Percentiles rank a stretch among this genome's conserved stretches.
Conservation (phyloP, 2,113 vertebrate genomes). For the Pardalotus punctatus region DNA sequence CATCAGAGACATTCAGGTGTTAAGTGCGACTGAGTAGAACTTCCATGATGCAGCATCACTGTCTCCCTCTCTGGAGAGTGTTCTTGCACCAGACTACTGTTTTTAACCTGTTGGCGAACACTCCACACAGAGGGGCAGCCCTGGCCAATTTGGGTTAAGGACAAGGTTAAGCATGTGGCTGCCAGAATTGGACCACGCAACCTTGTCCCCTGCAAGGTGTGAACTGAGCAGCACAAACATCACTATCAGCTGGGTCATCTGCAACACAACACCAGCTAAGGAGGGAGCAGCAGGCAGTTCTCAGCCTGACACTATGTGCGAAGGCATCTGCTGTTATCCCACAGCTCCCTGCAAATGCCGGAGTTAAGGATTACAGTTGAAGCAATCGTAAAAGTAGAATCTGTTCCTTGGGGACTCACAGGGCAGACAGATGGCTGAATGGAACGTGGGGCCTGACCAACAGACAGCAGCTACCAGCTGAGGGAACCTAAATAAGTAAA, state of each 20-base stretch:
- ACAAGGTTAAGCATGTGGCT: background rate
- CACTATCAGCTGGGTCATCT: background rate
- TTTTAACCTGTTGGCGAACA: background rate
- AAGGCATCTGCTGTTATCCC: background rate
- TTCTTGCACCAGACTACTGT: background rate
- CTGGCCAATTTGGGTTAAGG: background rate
- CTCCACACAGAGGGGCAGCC: background rate
- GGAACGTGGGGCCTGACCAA: background rate
- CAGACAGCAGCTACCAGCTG: background rate
- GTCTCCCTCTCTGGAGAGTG: background rate
- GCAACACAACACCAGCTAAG: background rate
- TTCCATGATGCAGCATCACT: background rate
- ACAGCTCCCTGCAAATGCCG: background rate
- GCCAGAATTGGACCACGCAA: background rate
- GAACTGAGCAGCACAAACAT: background rate
- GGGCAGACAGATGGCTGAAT: background rate
- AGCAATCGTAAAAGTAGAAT: constrained; percentile 12
- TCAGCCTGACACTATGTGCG: background rate
- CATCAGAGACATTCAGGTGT: fast-evolving
- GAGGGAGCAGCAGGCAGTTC: background rate
- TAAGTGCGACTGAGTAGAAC: background rate
- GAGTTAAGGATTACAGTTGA: constrained; percentile 7
- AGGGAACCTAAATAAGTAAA: background rate
- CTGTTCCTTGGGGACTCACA: background rate
- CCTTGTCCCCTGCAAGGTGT: background rate